Evolutionary conservation across 2,797 vertebrate genomes (phyloP).

Genomic region (Harpagifer antarcticus): DNA sequence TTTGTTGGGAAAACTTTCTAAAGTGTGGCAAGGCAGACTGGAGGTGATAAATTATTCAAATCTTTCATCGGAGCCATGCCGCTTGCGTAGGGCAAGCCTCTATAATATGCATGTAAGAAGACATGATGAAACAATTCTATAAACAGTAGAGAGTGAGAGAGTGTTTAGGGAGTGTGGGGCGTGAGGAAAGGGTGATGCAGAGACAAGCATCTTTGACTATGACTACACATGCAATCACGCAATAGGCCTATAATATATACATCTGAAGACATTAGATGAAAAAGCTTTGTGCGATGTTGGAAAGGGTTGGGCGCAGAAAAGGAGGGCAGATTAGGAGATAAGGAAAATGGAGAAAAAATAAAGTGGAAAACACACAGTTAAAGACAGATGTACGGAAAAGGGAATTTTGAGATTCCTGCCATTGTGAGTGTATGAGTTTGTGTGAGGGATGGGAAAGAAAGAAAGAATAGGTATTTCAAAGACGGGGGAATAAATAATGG

Average conservation of each 20-base stretch:
- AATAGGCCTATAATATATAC: conserved; percentile 61
- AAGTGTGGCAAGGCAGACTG: conserved; percentile 77
- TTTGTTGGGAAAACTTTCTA: conserved; percentile 79
- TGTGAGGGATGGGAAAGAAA: conserved; percentile 35
- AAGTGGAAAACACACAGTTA: conserved; percentile 31
- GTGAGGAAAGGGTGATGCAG: conserved; percentile 47
- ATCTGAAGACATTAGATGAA: conserved; percentile 65
- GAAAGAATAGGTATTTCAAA: conserved; percentile 58
- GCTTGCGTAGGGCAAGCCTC: conserved; percentile 74
- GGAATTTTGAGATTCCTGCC: conserved; percentile 73
- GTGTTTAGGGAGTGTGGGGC: conserved; percentile 48
- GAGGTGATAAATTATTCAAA: conserved; percentile 81
- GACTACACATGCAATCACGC: conserved; percentile 43
- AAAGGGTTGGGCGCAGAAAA: conserved; percentile 35
- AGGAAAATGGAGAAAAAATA: conserved; percentile 22
- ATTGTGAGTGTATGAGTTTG: conserved; percentile 61
- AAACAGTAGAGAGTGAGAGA: conserved; percentile 71
- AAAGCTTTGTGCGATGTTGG: conserved; percentile 59
- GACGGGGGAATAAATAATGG: conserved; percentile 38
- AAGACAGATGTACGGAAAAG: conserved; percentile 59
- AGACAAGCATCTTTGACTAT: conserved; percentile 69
- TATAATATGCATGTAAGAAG: conserved; percentile 82
- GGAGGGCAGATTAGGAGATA: conserved; percentile 66
- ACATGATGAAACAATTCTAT: conserved; percentile 79
- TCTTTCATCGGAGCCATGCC: conserved; percentile 74